phyloP scores from a whole-genome alignment of 2,113 vertebrate species.

The Mohoua ochrocephala region DNA sequence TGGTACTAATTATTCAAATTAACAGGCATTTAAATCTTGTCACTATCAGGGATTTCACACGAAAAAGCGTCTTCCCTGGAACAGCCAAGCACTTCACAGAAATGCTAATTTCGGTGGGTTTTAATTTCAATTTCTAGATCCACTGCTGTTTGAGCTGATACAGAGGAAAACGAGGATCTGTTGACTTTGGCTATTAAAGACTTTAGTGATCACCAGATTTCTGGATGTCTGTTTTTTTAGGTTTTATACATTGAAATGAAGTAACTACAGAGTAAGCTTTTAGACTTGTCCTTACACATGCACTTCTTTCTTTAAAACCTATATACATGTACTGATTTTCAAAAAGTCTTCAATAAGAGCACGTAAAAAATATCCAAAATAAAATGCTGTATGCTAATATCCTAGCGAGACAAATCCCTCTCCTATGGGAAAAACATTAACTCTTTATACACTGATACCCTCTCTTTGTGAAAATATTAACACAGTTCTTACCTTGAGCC shows the following conservation, averaged over 20 bases:
- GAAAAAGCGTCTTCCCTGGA: background rate
- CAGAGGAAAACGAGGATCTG: background rate
- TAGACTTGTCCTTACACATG: background rate
- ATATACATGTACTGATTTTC: background rate
- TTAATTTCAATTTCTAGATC: background rate
- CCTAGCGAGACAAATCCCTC: background rate
- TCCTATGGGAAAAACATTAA: background rate
- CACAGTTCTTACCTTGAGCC: conserved; percentile 82
- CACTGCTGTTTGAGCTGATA: background rate
- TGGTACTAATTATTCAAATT: background rate
- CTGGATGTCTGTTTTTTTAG: background rate
- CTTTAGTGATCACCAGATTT: background rate
- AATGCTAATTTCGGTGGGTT: background rate
- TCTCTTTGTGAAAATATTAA: background rate
- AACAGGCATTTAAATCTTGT: background rate
- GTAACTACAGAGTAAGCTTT: background rate
- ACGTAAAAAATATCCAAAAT: background rate
- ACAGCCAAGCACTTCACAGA: background rate
- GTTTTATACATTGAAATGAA: background rate
- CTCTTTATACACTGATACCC: background rate
- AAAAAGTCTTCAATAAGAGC: background rate
- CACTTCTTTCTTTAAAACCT: background rate
- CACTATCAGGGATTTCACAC: background rate
- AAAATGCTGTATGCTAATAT: background rate
- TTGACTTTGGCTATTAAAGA: background rate